Percentiles rank a stretch among this genome's conserved stretches.
Evolutionary conservation across 2,888 invertebrate species (phyloP).

Genomic region (Rhodophaea formosa): DNA sequence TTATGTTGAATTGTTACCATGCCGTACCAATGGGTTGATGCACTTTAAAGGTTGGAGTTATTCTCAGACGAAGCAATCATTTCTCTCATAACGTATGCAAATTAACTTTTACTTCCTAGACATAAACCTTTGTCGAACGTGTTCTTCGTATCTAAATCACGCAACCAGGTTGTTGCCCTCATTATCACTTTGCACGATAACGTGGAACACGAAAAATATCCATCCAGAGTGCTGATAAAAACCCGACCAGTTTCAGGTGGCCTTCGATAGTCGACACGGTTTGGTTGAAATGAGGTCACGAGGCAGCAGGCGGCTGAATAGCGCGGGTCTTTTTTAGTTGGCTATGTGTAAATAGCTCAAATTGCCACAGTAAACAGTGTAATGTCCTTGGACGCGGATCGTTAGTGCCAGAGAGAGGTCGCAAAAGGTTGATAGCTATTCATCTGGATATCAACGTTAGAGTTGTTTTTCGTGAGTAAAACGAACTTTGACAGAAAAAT

Average conservation of each 20-base stretch:
- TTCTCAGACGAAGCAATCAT: constrained; percentile 20
- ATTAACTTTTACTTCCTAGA: constrained; percentile 24
- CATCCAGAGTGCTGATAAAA: constrained; percentile 59
- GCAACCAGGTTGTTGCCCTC: constrained; percentile 65
- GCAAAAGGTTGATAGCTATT: constrained; percentile 44
- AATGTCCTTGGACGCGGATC: constrained; percentile 45
- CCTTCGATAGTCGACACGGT: constrained; percentile 34
- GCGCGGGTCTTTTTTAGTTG: constrained; percentile 39
- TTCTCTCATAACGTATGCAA: constrained; percentile 22
- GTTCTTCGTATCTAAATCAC: constrained; percentile 57
- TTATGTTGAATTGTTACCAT: constrained; percentile 35
- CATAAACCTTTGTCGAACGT: constrained; percentile 23
- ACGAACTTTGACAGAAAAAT: neutral
- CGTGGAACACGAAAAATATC: constrained; percentile 70
- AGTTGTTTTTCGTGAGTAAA: neutral
- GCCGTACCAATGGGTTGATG: constrained; percentile 36
- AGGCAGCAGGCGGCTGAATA: constrained; percentile 24
- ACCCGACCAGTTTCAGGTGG: constrained; percentile 44
- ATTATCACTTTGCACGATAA: constrained; percentile 71
- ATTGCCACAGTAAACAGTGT: constrained; percentile 40
- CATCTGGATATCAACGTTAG: constrained; percentile 25
- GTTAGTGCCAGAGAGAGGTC: constrained; percentile 41
- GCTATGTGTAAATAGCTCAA: constrained; percentile 35
- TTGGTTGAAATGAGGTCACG: constrained; percentile 27
- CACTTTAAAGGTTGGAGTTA: constrained; percentile 30